Evolutionary conservation across 1,140 invertebrate species (phyloP).

Genomic region (Hypsibius dujardini): DNA sequence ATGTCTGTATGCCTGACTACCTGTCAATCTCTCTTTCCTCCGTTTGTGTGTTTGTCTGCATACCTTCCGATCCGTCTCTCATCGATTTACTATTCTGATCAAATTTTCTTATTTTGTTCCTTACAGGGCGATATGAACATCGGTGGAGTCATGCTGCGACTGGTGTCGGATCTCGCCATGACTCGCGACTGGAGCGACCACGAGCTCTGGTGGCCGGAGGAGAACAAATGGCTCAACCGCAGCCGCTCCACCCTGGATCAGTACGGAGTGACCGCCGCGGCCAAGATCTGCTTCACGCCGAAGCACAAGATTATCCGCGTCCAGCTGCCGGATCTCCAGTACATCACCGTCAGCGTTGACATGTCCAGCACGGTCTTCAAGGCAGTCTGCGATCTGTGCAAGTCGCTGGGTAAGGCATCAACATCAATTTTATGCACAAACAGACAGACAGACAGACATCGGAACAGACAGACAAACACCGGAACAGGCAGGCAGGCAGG

Average conservation of each 20-base stretch:
- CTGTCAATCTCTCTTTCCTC: too few relatives aligned
- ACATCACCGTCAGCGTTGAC: conserved; percentile 77
- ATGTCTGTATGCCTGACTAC: too few relatives aligned
- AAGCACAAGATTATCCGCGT: conserved; percentile 86
- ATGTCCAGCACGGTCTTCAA: conserved; percentile 92
- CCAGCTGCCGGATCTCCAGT: conserved; percentile 78
- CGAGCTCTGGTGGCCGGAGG: conserved; percentile 91
- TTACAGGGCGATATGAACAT: conserved; percentile 80
- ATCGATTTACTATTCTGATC: too few relatives aligned
- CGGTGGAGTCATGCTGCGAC: conserved; percentile 90
- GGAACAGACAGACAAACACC: too few relatives aligned
- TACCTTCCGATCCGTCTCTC: too few relatives aligned
- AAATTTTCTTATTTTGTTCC: background rate
- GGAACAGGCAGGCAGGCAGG: too few relatives aligned
- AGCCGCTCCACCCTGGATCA: conserved; percentile 90
- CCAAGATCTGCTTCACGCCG: conserved; percentile 86
- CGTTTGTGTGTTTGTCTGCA: too few relatives aligned
- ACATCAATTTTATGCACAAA: too few relatives aligned
- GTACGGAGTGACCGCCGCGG: conserved; percentile 87
- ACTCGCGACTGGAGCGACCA: conserved; percentile 96
- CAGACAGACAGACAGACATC: too few relatives aligned
- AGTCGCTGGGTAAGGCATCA: conserved; percentile 57
- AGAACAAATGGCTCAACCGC: conserved; percentile 78
- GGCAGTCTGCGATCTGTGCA: conserved; percentile 79
- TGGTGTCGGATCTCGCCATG: conserved; percentile 89